Evolutionary conservation across 1,140 invertebrate species (phyloP), one percentile per base, ranked within the genome.

Genomic region (Drosophila burlai): DNA sequence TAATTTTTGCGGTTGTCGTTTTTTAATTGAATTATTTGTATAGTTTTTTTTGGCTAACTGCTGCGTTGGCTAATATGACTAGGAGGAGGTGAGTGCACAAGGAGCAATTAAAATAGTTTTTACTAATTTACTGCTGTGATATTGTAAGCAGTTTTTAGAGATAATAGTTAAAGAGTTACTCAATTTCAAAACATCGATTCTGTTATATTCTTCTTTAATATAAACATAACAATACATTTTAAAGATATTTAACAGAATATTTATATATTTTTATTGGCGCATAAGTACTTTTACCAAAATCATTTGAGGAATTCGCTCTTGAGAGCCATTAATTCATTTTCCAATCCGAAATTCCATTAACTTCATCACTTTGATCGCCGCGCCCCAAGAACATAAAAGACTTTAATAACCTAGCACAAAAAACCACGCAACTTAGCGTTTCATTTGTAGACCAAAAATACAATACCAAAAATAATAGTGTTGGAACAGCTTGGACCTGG

Each of bases 1-100:
- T 90, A 84, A 81, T 85, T 76, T 90, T 73, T 76, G 81, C 40
- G 75, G 74, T 75, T 75, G 81, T 63, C 85, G 61, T 63, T 79
- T 81, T 73, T 72, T 58, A 78, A 90, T 90, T 74, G 46, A 78
- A 65, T 64, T 87, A 76, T 58, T 74, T 77, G 59, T 38, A 36
- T 59, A 73, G 43, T 58, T 40, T 24, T 26, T 49, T 26, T 49
- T 13, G 18, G 15, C 45, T 21, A 73, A 71, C 66, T 49, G 52
- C 47, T 42, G 52, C 26, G 29, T 52, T 71, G 29, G 21, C 11
- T 55, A 68, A 29, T 38, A 15, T 26, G 24, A n/a, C n/a, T 55
- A 15, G 31, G 29, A 38, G 21, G 15, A 26, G 24, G 4, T 4
- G 26, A 31, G 15, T 42, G 16, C 9, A 16, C 13, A 13, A 38